Base-by-base conservation (phyloP, 2,797 vertebrate genomes). In the Petrocephalus sullivani region DNA sequence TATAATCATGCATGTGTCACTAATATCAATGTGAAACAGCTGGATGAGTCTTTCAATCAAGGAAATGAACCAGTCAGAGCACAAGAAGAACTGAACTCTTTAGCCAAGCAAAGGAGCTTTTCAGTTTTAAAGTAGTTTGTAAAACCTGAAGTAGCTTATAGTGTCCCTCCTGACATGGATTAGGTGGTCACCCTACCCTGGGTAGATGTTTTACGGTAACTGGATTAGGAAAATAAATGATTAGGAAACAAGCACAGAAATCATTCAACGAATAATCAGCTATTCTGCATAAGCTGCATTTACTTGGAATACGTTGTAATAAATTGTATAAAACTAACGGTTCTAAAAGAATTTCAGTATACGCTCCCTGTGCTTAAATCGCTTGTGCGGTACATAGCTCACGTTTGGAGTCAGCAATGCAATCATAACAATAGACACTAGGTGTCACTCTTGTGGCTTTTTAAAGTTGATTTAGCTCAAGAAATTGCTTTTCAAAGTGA, bases 371-470 rank as follows among this genome's bases (percentile, higher is more conserved):
- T 2, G 2, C 56, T 56, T 56, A 37, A 23, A 57, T 56, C 0
- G 9, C n/a, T 14, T 85, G 5, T 28, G 28, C 28, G 28, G 28
- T 28, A 28, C 28, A 1, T 14, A 53, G n/a, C n/a, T 58, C 46
- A 33, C 5, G n/a, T 58, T 21, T 0, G n/a, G 14, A 28, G 9
- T 61, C 53, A 88, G 83, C 46, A 88, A 53, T n/a, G 57, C 28
- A 71, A 21, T 71, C 81, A 83, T 51, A 89, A 61, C 58, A 89
- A 83, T 89, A 87, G 91, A 94, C 96, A 93, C 96, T 96, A 96
- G 96, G 95, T 96, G 95, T 96, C 96, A 96, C 94, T 94, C 95
- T 96, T 96, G 95, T 95, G 94, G 95, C 95, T 96, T 93, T 28
- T 93, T 91, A 95, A 95, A 92, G 60, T 90, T 90, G 16, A 41